phyloP scores from a whole-genome alignment of 1,140 invertebrate genomes.

The Heterodera carotae region DNA sequence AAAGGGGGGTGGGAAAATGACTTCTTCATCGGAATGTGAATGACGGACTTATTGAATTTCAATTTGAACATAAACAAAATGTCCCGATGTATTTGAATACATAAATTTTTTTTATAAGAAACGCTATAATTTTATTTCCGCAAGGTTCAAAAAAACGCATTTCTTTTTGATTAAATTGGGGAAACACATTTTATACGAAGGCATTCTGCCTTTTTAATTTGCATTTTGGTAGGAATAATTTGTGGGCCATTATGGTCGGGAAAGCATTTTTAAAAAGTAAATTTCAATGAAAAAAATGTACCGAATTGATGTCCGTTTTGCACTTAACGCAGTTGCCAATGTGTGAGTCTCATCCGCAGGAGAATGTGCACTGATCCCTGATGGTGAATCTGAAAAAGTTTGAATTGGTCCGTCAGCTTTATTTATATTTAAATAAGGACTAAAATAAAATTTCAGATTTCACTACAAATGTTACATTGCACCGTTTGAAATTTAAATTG shows the following conservation, averaged over 20 bases:
- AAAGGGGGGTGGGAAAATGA: conserved; percentile 1
- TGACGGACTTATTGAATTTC: background rate
- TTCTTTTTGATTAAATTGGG: background rate
- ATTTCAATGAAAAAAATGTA: conserved; percentile 14
- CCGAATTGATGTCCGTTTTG: conserved; percentile 31
- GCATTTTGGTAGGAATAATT: background rate
- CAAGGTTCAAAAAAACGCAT: background rate
- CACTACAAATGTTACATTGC: background rate
- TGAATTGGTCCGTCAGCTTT: no score
- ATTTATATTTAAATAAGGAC: background rate
- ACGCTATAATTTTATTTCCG: no score
- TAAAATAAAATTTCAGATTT: conserved; percentile 3
- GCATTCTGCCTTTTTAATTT: background rate
- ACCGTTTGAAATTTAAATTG: conserved; percentile 17
- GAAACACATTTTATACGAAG: background rate
- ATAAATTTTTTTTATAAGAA: no score
- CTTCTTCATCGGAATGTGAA: background rate
- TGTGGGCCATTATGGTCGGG: background rate
- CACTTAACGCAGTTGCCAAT: background rate
- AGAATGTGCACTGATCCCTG: conserved; percentile 5
- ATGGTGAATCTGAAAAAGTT: conserved; percentile 7
- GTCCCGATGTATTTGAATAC: background rate
- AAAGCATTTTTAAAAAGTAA: background rate
- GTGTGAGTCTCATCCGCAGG: conserved; percentile 6
- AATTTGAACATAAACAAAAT: background rate